A percentile compares a stretch with the other conserved stretches of the same genome.
Conservation (phyloP, 92 coral and sea anemone genomes). For the Bergia puertoricense region DNA sequence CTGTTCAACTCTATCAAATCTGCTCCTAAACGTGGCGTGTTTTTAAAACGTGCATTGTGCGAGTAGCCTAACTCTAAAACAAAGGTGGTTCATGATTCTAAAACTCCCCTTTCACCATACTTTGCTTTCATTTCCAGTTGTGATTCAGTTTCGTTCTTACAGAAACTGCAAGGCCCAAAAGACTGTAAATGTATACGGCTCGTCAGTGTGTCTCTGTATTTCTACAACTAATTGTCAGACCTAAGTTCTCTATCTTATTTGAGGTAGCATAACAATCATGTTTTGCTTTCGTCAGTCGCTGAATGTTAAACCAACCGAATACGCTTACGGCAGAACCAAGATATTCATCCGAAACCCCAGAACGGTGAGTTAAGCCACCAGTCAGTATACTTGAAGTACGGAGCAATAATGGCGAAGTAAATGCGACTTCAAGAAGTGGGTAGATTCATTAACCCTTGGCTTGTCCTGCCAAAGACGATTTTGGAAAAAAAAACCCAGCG, state of each 20-base stretch:
- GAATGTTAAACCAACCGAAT: constrained; percentile 82
- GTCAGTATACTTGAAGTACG: neutral
- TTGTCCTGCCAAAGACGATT: no score
- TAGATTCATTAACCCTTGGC: no score
- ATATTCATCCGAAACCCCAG: constrained; percentile 94
- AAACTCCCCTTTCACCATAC: no score
- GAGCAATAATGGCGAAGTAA: neutral
- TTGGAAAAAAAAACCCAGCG: no score
- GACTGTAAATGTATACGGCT: neutral
- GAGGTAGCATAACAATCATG: neutral
- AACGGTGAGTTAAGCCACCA: constrained; percentile 66
- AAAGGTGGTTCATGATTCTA: no score
- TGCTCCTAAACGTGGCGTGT: no score
- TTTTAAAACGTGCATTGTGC: no score
- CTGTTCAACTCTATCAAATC: no score
- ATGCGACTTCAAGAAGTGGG: neutral
- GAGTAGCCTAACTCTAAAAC: no score
- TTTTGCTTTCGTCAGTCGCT: constrained; percentile 53
- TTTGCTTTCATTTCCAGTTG: no score
- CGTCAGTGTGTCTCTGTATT: neutral
- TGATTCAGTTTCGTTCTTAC: no score
- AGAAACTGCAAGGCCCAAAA: neutral
- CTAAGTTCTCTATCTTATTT: neutral
- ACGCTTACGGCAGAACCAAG: constrained; percentile 96
- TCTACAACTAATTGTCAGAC: neutral